A percentile compares a stretch with the other conserved stretches of the same genome.
Evolutionary conservation across 2,797 vertebrate species (phyloP).

Genomic region (Chloroceryle inda): DNA sequence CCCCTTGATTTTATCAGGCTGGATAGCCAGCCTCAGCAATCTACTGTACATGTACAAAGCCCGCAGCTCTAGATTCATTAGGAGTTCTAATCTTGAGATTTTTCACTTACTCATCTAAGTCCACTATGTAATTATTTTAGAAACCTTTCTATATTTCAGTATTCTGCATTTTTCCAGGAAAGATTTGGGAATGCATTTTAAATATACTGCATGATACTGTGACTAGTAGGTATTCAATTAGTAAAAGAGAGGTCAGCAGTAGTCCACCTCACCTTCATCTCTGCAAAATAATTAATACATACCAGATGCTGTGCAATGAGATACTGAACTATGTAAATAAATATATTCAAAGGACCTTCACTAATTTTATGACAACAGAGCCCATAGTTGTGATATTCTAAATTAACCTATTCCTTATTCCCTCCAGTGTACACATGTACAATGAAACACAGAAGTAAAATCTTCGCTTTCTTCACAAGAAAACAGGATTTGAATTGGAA

Average conservation of each 20-base stretch:
- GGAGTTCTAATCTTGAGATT: background rate
- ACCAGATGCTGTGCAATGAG: background rate
- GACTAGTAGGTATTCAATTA: background rate
- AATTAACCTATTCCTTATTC: background rate
- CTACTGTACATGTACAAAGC: background rate
- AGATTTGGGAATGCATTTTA: background rate
- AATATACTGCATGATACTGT: background rate
- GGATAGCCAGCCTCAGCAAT: background rate
- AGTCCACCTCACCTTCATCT: background rate
- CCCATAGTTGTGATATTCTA: background rate
- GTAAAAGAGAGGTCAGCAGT: background rate
- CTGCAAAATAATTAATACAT: constrained; percentile 41
- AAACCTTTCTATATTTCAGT: background rate
- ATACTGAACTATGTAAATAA: constrained; percentile 6
- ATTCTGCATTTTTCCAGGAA: background rate
- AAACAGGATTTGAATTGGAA: constrained; percentile 57
- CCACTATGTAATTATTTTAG: background rate
- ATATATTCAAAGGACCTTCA: constrained; percentile 14
- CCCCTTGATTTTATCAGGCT: background rate
- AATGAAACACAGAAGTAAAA: background rate
- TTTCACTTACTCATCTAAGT: background rate
- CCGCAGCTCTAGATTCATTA: background rate
- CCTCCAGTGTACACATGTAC: background rate
- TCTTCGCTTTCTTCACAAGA: constrained; percentile 19
- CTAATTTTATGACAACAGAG: background rate